phyloP scores from a whole-genome alignment of 2,888 invertebrate genomes.

The Phaonia tiefii region DNA sequence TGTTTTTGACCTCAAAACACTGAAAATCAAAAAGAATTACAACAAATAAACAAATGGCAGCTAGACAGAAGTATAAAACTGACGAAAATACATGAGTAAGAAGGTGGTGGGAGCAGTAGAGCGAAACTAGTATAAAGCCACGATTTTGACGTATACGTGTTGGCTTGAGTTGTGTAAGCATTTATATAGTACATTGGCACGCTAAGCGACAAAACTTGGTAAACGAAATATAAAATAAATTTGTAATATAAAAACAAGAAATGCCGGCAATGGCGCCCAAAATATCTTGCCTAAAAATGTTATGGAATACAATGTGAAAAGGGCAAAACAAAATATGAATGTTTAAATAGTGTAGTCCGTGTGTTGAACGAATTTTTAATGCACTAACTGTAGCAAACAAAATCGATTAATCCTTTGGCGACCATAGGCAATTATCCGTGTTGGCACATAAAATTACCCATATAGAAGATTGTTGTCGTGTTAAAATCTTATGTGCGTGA shows the following conservation, averaged over 20 bases:
- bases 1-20: conserved; percentile 66
- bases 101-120: background rate
- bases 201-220: conserved; percentile 62
- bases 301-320: too few relatives aligned
- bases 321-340: too few relatives aligned
- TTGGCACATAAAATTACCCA: too few relatives aligned
- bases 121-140: background rate
- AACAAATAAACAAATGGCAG: conserved; percentile 6
- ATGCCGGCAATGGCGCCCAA: background rate
- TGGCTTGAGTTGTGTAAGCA: conserved; percentile 62
- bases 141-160: conserved; percentile 49
- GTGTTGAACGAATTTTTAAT: too few relatives aligned
- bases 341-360: too few relatives aligned
- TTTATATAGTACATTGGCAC: conserved; percentile 63
- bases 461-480: too few relatives aligned
- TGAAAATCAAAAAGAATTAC: conserved; percentile 37
- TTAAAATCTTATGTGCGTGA: too few relatives aligned
- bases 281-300: background rate
- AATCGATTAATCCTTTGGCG: too few relatives aligned
- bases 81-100: background rate
- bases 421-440: too few relatives aligned
- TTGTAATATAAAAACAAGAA: conserved; percentile 23
- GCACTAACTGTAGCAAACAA: too few relatives aligned
- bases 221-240: conserved; percentile 35
- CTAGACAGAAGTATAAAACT: background rate